Evolutionary conservation across 2,888 invertebrate genomes (phyloP).

Genomic region (Lasioglossum oenotherae): DNA sequence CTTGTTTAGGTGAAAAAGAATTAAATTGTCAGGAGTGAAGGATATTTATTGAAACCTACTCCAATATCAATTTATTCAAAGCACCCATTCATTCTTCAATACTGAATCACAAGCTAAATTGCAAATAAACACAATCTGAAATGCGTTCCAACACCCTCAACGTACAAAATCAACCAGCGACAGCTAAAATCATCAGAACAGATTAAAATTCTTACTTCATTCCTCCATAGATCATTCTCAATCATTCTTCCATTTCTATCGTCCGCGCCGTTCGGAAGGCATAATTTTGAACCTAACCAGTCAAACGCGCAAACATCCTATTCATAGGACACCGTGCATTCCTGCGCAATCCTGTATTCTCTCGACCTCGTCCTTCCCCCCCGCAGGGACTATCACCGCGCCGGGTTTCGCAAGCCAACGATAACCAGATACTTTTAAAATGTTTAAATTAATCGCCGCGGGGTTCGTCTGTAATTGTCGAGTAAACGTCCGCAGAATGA

Average conservation of each 20-base stretch:
- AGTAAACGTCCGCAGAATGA: slow-evolving; percentile 16
- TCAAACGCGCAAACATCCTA: background rate
- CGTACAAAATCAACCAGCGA: too few species aligned
- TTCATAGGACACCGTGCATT: background rate
- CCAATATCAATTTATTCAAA: too few species aligned
- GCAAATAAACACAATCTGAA: too few species aligned
- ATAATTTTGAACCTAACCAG: background rate
- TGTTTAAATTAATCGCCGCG: slow-evolving; percentile 17
- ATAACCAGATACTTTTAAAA: background rate
- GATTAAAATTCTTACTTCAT: too few species aligned
- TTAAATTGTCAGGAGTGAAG: too few species aligned
- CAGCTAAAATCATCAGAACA: too few species aligned
- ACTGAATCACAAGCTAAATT: too few species aligned
- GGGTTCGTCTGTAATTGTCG: slow-evolving; percentile 24
- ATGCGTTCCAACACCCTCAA: too few species aligned
- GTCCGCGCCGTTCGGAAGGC: background rate
- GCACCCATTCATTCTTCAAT: too few species aligned
- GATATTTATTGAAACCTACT: too few species aligned
- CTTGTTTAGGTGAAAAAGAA: too few species aligned
- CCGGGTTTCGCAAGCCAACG: background rate
- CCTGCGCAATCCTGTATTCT: background rate
- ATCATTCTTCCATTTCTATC: background rate
- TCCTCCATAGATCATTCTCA: too few species aligned
- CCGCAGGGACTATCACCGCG: background rate
- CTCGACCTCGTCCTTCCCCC: background rate